phyloP scores from a whole-genome alignment of 2,113 vertebrate species.

The Mirza zaza region DNA sequence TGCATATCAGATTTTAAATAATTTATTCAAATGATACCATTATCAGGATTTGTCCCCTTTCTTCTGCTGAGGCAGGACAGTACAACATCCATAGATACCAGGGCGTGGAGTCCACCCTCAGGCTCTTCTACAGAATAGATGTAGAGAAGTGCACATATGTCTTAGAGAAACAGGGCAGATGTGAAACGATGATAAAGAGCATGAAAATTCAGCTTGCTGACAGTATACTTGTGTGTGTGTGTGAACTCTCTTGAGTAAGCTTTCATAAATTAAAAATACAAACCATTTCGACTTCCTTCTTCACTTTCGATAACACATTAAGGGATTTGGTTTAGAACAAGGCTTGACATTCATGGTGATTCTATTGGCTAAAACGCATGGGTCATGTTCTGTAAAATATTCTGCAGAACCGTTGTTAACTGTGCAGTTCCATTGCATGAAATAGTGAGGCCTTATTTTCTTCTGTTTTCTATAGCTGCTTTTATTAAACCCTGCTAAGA shows the following conservation, averaged over 20 bases:
- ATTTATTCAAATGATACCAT: background rate
- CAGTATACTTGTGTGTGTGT: background rate
- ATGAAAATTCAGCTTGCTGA: background rate
- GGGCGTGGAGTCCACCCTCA: background rate
- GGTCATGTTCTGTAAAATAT: background rate
- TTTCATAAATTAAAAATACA: conserved; percentile 39
- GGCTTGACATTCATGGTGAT: background rate
- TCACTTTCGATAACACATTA: background rate
- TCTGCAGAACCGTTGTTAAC: background rate
- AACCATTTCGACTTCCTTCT: conserved; percentile 21
- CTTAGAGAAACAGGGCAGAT: background rate
- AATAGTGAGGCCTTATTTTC: background rate
- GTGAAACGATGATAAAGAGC: background rate
- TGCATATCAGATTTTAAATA: background rate
- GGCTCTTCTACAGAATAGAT: background rate
- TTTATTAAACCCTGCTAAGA: conserved; percentile 9
- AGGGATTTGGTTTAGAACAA: conserved; percentile 35
- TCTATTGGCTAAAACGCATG: background rate
- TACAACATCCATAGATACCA: fast-evolving
- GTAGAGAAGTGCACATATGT: background rate
- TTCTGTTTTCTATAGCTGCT: background rate
- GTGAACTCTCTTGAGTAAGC: background rate
- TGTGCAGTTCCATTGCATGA: background rate
- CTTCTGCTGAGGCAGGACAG: background rate
- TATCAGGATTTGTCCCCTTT: background rate